Conservation (phyloP, 1,140 invertebrate species). For the Calosoma granatense region DNA sequence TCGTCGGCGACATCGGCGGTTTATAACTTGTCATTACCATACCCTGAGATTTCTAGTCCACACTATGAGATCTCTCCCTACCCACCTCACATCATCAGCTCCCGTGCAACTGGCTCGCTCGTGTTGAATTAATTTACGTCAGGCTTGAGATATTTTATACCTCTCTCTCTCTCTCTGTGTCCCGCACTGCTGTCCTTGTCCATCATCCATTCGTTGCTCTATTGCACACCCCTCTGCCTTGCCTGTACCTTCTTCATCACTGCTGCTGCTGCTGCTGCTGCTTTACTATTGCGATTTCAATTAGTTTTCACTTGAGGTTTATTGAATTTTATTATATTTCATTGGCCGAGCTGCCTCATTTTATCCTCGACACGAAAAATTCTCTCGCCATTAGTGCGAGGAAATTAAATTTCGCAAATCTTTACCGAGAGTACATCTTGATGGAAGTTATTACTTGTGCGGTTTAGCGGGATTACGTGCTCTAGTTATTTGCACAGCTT, state of each 20-base stretch:
- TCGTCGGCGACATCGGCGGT: conserved; percentile 26
- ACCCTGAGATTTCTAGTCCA: no score
- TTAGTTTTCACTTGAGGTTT: not conserved
- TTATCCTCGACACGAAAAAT: not conserved
- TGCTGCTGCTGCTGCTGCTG: no score
- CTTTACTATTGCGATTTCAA: not conserved
- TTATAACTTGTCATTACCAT: conserved; percentile 33
- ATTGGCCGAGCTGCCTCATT: not conserved
- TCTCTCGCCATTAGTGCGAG: not conserved
- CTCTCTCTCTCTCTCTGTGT: not conserved
- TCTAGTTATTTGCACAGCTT: no score
- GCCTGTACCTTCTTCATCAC: no score
- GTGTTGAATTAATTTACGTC: conserved; percentile 17
- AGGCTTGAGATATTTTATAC: conserved; percentile 10
- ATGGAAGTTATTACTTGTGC: no score
- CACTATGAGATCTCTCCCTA: no score
- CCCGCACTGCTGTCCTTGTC: no score
- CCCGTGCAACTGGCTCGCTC: conserved; percentile 19
- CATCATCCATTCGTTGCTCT: not conserved
- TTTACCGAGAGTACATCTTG: not conserved
- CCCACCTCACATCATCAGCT: conserved; percentile 25
- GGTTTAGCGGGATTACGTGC: no score
- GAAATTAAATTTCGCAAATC: not conserved
- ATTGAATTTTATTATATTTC: not conserved
- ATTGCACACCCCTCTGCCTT: not conserved